phyloP scores from a whole-genome alignment of 2,797 vertebrate genomes.

The Melanotaenia parkinsoni region DNA sequence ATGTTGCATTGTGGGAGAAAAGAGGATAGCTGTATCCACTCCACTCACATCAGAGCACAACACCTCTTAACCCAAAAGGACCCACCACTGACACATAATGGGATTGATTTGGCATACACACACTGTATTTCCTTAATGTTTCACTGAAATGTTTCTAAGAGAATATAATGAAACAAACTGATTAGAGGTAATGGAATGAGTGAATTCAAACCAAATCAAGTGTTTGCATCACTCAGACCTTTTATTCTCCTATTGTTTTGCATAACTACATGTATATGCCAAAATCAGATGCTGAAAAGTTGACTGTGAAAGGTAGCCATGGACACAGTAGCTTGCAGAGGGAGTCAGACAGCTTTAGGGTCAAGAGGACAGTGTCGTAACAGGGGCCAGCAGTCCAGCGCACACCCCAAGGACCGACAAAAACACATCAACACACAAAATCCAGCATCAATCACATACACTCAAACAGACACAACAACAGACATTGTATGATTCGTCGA shows the following conservation, averaged over 20 bases:
- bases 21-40: conserved; percentile 89
- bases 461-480: conserved; percentile 38
- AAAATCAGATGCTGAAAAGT: conserved; percentile 78
- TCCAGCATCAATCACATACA: conserved; percentile 40
- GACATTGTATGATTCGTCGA: conserved; percentile 16
- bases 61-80: conserved; percentile 67
- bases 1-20: conserved; percentile 71
- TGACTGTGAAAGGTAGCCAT: conserved; percentile 85
- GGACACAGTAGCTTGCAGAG: conserved; percentile 82
- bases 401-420: conserved; percentile 80
- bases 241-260: conserved; percentile 15
- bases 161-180: conserved; percentile 2
- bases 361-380: conserved; percentile 78
- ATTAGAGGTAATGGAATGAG: background rate
- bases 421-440: conserved; percentile 66
- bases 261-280: conserved; percentile 80
- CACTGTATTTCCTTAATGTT: conserved; percentile 12
- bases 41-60: conserved; percentile 78
- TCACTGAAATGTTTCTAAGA: conserved; percentile 8
- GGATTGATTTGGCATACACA: conserved; percentile 80
- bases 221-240: conserved; percentile 5
- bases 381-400: conserved; percentile 81
- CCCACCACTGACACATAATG: conserved; percentile 72
- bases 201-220: background rate
- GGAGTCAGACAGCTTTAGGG: conserved; percentile 82